Evolutionary conservation across 2,113 vertebrate genomes (phyloP).

Genomic region (Platanista minor): DNA sequence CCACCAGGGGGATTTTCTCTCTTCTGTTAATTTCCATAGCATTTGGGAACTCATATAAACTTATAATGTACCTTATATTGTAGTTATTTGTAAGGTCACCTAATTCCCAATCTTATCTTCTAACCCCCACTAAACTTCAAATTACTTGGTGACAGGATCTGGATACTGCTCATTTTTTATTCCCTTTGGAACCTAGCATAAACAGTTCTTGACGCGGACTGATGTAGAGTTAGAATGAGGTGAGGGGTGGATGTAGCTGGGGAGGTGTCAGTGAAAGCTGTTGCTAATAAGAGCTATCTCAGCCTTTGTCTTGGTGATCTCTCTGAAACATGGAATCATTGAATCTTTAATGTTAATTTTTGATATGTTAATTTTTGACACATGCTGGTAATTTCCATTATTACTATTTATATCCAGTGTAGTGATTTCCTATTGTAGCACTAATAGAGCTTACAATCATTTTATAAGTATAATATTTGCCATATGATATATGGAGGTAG

Average conservation of each 20-base stretch:
- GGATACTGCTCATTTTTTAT: neutral
- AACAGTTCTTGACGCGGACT: neutral
- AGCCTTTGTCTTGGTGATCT: neutral
- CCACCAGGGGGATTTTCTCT: neutral
- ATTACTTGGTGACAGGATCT: neutral
- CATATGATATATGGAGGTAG: neutral
- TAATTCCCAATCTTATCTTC: neutral
- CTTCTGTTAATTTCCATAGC: neutral
- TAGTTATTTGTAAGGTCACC: neutral
- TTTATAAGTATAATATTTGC: slow-evolving; percentile 14
- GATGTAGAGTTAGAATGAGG: neutral
- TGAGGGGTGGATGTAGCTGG: neutral
- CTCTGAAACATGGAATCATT: neutral
- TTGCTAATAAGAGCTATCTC: neutral
- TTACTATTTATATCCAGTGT: neutral
- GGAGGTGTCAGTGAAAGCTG: neutral
- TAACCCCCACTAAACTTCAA: slow-evolving; percentile 8
- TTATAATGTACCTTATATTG: neutral
- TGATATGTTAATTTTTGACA: neutral
- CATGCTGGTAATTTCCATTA: neutral
- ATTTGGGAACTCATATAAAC: neutral
- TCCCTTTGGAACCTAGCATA: neutral
- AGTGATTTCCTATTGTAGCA: neutral
- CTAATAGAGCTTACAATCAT: neutral
- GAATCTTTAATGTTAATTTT: neutral